These are phyloP conservation scores for Autographa pulchrina DNA, from an alignment of 2,888 invertebrate genomes.

Conservation along the genomic window DNA sequence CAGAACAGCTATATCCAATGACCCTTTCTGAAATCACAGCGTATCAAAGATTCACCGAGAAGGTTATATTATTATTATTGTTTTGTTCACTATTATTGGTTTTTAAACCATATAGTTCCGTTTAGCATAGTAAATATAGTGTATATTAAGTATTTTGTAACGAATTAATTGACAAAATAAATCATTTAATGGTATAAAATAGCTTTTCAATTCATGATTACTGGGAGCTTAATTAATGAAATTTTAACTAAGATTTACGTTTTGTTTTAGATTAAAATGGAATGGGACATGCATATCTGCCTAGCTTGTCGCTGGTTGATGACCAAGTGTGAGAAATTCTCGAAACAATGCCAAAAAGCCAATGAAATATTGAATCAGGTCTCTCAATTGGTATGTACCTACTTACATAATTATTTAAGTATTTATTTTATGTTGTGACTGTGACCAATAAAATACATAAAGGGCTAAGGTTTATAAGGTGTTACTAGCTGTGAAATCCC, in stretches of 20 bases:
- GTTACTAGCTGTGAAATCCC: too few relatives aligned
- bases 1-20: conserved; percentile 64
- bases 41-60: conserved; percentile 62
- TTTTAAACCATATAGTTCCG: neutral
- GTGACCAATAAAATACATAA: too few relatives aligned
- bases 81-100: conserved; percentile 10
- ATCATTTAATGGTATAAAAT: too few relatives aligned
- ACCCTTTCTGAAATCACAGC: conserved; percentile 59
- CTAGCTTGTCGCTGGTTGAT: conserved; percentile 67
- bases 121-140: too few relatives aligned
- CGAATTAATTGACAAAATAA: too few relatives aligned
- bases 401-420: neutral
- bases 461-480: too few relatives aligned
- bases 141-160: too few relatives aligned
- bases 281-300: conserved; percentile 64
- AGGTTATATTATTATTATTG: conserved; percentile 58
- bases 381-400: conserved; percentile 55
- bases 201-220: too few relatives aligned
- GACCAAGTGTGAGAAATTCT: conserved; percentile 66
- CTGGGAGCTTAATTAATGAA: too few relatives aligned
- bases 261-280: conserved; percentile 59
- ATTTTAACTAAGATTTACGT: conserved; percentile 8
- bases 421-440: too few relatives aligned
- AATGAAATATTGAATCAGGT: conserved; percentile 52
- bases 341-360: conserved; percentile 66